phyloP scores from a whole-genome alignment of 2,113 vertebrate genomes.

The Sebastes fasciatus region DNA sequence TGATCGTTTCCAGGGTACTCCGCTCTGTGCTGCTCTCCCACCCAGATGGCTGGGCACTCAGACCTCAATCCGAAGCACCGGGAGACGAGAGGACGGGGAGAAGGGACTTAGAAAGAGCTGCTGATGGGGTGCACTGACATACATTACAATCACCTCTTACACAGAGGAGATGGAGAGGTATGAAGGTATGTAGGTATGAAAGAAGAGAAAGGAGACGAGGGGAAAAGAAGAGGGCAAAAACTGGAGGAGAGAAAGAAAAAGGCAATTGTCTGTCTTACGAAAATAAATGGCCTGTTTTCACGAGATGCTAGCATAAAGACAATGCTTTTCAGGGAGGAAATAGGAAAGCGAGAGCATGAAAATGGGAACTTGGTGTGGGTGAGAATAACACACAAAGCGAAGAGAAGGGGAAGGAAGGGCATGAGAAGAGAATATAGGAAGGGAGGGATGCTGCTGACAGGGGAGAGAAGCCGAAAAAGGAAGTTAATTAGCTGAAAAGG shows the following conservation, averaged over 20 bases:
- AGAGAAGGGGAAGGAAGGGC: slow-evolving; percentile 65
- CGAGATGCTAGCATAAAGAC: slow-evolving; percentile 19
- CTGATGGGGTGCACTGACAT: slow-evolving; percentile 47
- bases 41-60: slow-evolving; percentile 77
- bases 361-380: slow-evolving; percentile 48
- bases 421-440: slow-evolving; percentile 62
- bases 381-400: slow-evolving; percentile 39
- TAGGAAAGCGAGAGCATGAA: slow-evolving; percentile 37
- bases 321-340: slow-evolving; percentile 21
- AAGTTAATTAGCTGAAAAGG: slow-evolving; percentile 80
- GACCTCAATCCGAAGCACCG: slow-evolving; percentile 75
- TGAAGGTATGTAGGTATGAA: not conserved
- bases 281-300: slow-evolving; percentile 30
- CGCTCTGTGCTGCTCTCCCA: slow-evolving; percentile 67
- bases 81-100: slow-evolving; percentile 36
- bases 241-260: not conserved
- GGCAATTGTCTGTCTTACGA: not conserved
- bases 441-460: slow-evolving; percentile 70
- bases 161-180: slow-evolving; percentile 5
- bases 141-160: slow-evolving; percentile 49
- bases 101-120: slow-evolving; percentile 52
- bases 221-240: slow-evolving; percentile 1
- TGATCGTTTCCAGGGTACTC: slow-evolving; percentile 79
- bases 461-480: slow-evolving; percentile 73
- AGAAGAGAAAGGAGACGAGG: slow-evolving; percentile 2